Conservation (phyloP, 2,113 vertebrate genomes). For the Oryzias woworae region DNA sequence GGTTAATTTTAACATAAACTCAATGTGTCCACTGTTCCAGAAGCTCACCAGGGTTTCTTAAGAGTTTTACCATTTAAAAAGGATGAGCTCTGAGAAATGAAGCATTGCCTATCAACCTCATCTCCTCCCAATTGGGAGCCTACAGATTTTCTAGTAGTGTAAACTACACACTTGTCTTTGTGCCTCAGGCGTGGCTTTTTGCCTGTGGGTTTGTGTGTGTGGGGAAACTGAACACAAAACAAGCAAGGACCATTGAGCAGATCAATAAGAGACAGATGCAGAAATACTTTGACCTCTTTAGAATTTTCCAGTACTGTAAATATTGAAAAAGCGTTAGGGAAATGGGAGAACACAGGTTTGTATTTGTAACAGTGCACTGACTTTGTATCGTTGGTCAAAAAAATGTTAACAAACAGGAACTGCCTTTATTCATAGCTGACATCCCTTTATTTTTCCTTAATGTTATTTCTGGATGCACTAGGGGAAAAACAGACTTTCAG, state of each 20-base stretch:
- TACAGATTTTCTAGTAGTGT: conserved; percentile 52
- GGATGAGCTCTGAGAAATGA: conserved; percentile 42
- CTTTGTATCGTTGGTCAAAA: conserved; percentile 1
- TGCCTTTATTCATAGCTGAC: not conserved
- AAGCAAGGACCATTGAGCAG: conserved; percentile 28
- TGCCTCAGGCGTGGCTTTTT: conserved; percentile 29
- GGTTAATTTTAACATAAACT: not conserved
- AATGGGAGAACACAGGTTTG: not conserved
- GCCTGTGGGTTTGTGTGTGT: conserved; percentile 58
- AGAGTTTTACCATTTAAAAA: not conserved
- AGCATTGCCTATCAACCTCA: conserved; percentile 53
- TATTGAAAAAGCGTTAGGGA: conserved; percentile 14
- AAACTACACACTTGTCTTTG: conserved; percentile 53
- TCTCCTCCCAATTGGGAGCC: conserved; percentile 51
- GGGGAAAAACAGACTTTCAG: conserved; percentile 13
- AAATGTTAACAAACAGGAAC: conserved; percentile 20
- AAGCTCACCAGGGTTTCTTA: not conserved
- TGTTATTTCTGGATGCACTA: conserved; percentile 3
- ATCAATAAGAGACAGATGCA: conserved; percentile 38
- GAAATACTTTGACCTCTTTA: conserved; percentile 51
- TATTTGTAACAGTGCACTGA: conserved; percentile 21
- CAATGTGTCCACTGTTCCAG: too few relatives aligned
- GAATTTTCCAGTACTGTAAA: conserved; percentile 26
- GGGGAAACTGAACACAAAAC: conserved; percentile 47
- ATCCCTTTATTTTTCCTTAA: conserved; percentile 20